Evolutionary conservation across 1,140 invertebrate genomes (phyloP), one percentile per base, ranked within the genome.

Genomic region (Drosophila sproati): DNA sequence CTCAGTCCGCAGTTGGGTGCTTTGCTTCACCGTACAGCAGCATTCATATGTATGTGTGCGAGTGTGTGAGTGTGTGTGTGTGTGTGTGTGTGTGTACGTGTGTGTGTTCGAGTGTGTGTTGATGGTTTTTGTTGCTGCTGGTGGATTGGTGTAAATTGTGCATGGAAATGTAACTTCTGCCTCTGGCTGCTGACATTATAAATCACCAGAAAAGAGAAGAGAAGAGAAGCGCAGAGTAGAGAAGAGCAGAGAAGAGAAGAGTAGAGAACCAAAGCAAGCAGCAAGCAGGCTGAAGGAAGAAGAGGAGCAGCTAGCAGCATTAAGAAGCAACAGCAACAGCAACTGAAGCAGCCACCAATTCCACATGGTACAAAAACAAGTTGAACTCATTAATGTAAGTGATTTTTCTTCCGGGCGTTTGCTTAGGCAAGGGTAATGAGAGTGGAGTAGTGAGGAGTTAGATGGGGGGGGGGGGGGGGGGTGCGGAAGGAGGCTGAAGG

Each of bases 361-460:
- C 63, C 82, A 71, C 78, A 78, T 73, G 78, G 68, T 3, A 41
- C 75, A 82, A 87, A 73, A 79, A 79, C 82, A 87, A 87, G 80
- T 89, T 88, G 85, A 88, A 88, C 85, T 88, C 85, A 88, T 88
- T 88, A 88, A 88, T 88, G 85, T 88, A 88, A 88, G 85, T 88
- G 85, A 88, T 88, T 89, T 88, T 89, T 88, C 85, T 88, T 88
- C 78, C 71, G 85, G 85, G 80, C 86, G 77, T 66, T 72, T 59
- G 68, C 72, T 51, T 32, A 55, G 61, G 20, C 2, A 34, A 31
- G 43, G 7, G 2, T 5, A 2, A 2, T 8, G 12, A 32, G 10
- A 28, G 20, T 5, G 0, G 41, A 50, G 34, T 50, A 59, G 32
- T 51, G 47, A 28, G 4, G 6, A 20, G 20, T 20, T 20, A 20